phyloP scores from a whole-genome alignment of 2,797 vertebrate genomes.

The Gymnoscopelus braueri region DNA sequence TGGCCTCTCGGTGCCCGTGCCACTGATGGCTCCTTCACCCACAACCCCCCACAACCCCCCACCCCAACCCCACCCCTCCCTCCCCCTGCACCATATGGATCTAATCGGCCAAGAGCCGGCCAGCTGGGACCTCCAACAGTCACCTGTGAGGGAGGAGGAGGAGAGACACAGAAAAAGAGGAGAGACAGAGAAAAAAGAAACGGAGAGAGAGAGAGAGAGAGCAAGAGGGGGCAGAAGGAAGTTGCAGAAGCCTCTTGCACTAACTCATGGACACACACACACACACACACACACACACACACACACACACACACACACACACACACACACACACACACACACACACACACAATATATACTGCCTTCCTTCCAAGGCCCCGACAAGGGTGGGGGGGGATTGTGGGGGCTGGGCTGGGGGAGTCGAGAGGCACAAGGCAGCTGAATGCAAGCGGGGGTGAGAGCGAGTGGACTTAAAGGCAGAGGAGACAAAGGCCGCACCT shows the following conservation, averaged over 20 bases:
- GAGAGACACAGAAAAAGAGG: constrained; percentile 77
- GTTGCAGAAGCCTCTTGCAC: constrained; percentile 55
- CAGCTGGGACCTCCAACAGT: constrained; percentile 98
- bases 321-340: constrained; percentile 43
- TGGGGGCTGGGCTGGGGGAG: constrained; percentile 17
- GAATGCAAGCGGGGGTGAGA: constrained; percentile 77
- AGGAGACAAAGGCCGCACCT: constrained; percentile 97
- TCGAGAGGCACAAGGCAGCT: constrained; percentile 80
- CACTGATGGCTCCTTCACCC: constrained; percentile 41
- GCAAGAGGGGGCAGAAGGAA: constrained; percentile 45
- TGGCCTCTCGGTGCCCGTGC: constrained; percentile 55
- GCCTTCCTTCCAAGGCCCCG: constrained; percentile 57
- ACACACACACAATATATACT: constrained; percentile 30
- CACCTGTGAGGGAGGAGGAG: constrained; percentile 91
- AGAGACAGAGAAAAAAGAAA: constrained; percentile 67
- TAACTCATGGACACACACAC: constrained; percentile 57
- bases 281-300: constrained; percentile 44
- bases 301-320: constrained; percentile 43
- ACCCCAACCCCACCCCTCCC: constrained; percentile 51
- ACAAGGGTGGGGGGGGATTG: constrained; percentile 23
- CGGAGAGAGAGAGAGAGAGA: constrained; percentile 14
- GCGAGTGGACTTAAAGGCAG: constrained; percentile 76
- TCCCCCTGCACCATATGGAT: constrained; percentile 90
- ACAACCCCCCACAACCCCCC: constrained; percentile 2
- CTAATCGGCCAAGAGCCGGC: constrained; percentile 95